Conservation (phyloP, 35 echinoderm and acorn worm species). For the Stichopus chloronotus region DNA sequence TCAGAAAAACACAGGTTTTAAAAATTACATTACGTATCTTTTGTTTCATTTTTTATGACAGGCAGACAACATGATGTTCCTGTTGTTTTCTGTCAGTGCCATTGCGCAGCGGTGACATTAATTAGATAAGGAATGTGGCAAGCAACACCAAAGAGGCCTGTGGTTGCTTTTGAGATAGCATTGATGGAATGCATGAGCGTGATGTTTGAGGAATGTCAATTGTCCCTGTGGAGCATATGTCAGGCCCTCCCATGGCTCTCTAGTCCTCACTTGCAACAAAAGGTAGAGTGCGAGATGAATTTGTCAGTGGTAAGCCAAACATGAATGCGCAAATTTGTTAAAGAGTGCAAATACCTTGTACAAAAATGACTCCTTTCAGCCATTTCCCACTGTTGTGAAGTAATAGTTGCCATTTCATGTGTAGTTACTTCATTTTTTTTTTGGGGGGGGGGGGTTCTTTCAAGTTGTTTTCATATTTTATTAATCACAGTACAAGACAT, state of each 20-base stretch:
- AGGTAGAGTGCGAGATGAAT: background rate
- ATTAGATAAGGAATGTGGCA: background rate
- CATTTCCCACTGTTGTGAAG: too few species aligned
- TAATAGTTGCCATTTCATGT: too few species aligned
- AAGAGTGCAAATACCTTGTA: too few species aligned
- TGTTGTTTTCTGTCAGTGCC: constrained; percentile 11
- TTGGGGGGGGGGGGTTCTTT: too few species aligned
- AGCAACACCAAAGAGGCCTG: constrained; percentile 7
- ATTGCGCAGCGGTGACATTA: background rate
- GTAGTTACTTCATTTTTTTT: too few species aligned
- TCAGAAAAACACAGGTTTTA: background rate
- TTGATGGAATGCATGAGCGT: constrained; percentile 3
- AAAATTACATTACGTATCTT: background rate
- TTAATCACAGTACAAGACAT: too few species aligned
- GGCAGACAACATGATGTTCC: constrained; percentile 25
- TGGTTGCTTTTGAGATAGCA: background rate
- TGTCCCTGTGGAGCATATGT: constrained; percentile 6
- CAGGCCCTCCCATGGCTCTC: constrained; percentile 1
- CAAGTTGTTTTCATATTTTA: too few species aligned
- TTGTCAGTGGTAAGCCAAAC: too few species aligned
- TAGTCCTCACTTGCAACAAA: background rate
- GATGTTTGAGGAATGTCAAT: constrained; percentile 6
- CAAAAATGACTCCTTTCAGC: too few species aligned
- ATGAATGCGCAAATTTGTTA: too few species aligned
- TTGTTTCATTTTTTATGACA: background rate